phyloP scores from a whole-genome alignment of 2,888 invertebrate species.

The Liposcelis brunnea region DNA sequence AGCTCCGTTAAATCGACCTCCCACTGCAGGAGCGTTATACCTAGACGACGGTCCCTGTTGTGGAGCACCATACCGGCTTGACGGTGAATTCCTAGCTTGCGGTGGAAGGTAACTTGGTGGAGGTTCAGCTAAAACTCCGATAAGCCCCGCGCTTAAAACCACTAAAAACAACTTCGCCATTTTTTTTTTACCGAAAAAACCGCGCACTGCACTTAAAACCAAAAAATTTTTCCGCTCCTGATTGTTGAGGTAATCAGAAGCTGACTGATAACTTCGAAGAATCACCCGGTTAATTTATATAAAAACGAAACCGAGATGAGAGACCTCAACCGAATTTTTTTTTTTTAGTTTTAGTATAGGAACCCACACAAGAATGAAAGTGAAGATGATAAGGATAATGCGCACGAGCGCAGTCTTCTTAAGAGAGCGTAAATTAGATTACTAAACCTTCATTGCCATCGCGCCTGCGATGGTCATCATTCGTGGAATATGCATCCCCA shows the following conservation, averaged over 20 bases:
- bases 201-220: too few relatives aligned
- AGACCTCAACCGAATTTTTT: too few relatives aligned
- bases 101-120: constrained; percentile 6
- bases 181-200: not conserved
- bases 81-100: constrained; percentile 8
- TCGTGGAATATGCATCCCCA: too few relatives aligned
- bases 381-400: too few relatives aligned
- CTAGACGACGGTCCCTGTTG: not conserved
- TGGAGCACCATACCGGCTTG: constrained; percentile 12
- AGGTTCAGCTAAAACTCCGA: constrained; percentile 7
- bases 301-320: not conserved
- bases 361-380: too few relatives aligned
- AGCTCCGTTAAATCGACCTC: not conserved
- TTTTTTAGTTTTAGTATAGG: too few relatives aligned
- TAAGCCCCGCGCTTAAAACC: not conserved
- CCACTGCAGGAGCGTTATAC: not conserved
- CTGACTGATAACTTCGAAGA: constrained; percentile 2
- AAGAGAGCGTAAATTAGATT: too few relatives aligned
- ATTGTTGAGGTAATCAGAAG: constrained; percentile 2
- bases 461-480: too few relatives aligned
- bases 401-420: too few relatives aligned
- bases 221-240: not conserved
- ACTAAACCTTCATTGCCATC: too few relatives aligned
- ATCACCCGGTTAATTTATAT: not conserved
- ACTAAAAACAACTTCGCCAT: constrained; percentile 7